Evolutionary conservation across 2,888 invertebrate genomes (phyloP).

Genomic region (Mimachlamys varia): DNA sequence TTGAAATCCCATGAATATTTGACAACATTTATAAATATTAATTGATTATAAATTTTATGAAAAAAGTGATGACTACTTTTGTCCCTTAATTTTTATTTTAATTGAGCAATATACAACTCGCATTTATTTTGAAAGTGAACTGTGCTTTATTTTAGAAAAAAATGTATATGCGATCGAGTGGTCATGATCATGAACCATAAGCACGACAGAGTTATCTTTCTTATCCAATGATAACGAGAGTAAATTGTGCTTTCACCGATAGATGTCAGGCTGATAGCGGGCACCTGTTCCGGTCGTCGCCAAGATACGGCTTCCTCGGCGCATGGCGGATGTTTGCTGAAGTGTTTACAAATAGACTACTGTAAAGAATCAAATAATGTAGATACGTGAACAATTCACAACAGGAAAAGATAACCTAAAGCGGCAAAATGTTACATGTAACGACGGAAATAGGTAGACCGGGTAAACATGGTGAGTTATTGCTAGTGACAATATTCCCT

Average conservation of each 20-base stretch:
- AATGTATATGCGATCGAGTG: too few relatives aligned
- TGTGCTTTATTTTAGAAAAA: too few relatives aligned
- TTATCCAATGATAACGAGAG: neutral
- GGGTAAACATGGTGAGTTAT: conserved; percentile 67
- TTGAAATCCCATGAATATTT: too few relatives aligned
- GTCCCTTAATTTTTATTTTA: too few relatives aligned
- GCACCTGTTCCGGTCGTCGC: conserved; percentile 50
- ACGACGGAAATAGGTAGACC: conserved; percentile 75
- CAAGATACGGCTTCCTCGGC: conserved; percentile 55
- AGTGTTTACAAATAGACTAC: conserved; percentile 47
- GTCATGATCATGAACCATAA: neutral
- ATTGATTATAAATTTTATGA: too few relatives aligned
- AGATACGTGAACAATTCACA: neutral
- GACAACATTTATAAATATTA: too few relatives aligned
- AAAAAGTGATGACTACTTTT: too few relatives aligned
- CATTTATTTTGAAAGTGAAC: too few relatives aligned
- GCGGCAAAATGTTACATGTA: conserved; percentile 69
- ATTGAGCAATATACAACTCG: too few relatives aligned
- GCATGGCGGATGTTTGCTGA: conserved; percentile 50
- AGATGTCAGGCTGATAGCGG: conserved; percentile 47
- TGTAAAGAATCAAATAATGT: neutral
- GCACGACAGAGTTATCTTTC: conserved; percentile 2
- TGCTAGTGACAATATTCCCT: too few relatives aligned
- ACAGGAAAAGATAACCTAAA: neutral
- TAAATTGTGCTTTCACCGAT: conserved; percentile 38